These are phyloP conservation scores for Spermophilus dauricus DNA, from an alignment of 2,113 vertebrate species.

Conservation along the genomic window DNA sequence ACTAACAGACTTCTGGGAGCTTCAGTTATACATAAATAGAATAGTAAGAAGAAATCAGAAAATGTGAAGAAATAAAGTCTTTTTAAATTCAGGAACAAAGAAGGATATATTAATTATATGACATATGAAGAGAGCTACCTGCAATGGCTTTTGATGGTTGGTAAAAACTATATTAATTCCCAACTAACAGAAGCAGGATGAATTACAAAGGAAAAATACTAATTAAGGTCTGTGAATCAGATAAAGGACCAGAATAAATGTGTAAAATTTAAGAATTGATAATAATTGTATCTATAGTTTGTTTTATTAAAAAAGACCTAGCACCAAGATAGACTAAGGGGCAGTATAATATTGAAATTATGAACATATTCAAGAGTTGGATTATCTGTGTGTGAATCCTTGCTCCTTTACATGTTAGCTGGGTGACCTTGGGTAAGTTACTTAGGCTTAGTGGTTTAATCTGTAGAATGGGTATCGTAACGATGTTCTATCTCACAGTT, in stretches of 20 bases:
- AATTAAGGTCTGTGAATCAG: background rate
- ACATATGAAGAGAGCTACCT: background rate
- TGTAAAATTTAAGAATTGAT: slow-evolving; percentile 30
- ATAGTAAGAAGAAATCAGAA: slow-evolving; percentile 27
- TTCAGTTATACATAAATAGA: background rate
- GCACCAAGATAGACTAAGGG: background rate
- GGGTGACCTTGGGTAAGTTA: background rate
- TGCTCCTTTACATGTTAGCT: background rate
- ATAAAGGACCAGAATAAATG: slow-evolving; percentile 13
- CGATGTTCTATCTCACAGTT: background rate
- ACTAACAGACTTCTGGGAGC: background rate
- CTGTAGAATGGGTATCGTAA: background rate
- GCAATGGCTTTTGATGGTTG: background rate
- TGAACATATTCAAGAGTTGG: background rate
- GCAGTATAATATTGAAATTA: slow-evolving; percentile 20
- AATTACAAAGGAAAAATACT: background rate
- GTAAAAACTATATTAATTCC: background rate
- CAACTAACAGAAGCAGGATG: background rate
- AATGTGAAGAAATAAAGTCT: background rate
- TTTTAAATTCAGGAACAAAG: slow-evolving; percentile 7
- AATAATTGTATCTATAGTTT: background rate
- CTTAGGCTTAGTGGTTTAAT: slow-evolving; percentile 13
- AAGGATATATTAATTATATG: slow-evolving; percentile 32
- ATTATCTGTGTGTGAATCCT: background rate
- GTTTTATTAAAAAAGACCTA: slow-evolving; percentile 20